These are phyloP conservation scores for Taenaris catops DNA, from an alignment of 2,888 invertebrate genomes.

Conservation along the genomic window DNA sequence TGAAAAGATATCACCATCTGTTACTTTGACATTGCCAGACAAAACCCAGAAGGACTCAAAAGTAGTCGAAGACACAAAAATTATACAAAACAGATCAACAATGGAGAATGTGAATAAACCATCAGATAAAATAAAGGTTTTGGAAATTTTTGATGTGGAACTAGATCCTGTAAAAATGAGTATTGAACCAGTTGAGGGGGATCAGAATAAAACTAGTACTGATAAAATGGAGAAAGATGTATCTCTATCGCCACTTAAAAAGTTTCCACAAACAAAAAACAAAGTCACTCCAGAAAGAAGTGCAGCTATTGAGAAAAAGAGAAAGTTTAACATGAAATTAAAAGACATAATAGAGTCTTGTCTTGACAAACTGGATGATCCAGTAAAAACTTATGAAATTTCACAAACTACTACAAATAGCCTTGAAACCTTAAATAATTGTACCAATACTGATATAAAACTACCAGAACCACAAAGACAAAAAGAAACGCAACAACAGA, in stretches of 20 bases:
- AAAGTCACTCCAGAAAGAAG: slow-evolving; percentile 51
- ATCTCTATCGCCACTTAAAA: slow-evolving; percentile 11
- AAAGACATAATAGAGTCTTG: slow-evolving; percentile 56
- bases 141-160: slow-evolving; percentile 17
- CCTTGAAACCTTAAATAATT: neutral
- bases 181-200: neutral
- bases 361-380: slow-evolving; percentile 36
- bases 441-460: neutral
- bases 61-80: neutral
- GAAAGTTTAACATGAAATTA: slow-evolving; percentile 64
- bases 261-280: slow-evolving; percentile 28
- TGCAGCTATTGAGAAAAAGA: slow-evolving; percentile 58
- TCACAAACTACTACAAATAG: neutral
- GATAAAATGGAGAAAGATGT: slow-evolving; percentile 1
- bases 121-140: slow-evolving; percentile 11
- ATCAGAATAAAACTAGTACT: neutral
- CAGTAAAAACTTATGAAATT: slow-evolving; percentile 9
- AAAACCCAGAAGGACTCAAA: slow-evolving; percentile 19
- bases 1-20: slow-evolving; percentile 42
- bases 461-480: neutral
- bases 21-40: slow-evolving; percentile 35
- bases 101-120: slow-evolving; percentile 1
- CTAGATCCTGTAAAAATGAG: slow-evolving; percentile 2
- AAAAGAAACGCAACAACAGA: slow-evolving; percentile 5
- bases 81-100: neutral